Conservation (phyloP, 2,797 vertebrate species). For the Eulemur rubriventer region DNA sequence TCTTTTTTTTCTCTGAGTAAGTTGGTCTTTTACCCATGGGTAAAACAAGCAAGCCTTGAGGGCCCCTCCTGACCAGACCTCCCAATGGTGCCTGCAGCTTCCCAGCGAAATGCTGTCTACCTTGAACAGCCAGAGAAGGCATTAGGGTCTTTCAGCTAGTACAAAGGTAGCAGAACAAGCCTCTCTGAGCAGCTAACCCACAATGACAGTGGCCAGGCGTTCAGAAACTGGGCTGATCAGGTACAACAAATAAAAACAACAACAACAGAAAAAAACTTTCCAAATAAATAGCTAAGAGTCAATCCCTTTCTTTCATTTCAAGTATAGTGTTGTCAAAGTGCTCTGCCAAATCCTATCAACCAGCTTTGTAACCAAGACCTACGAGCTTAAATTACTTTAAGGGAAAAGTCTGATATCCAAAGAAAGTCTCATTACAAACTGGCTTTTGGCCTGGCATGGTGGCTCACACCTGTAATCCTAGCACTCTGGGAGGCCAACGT, state of each 20-base stretch:
- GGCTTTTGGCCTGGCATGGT: not conserved
- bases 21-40: not conserved
- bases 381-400: slow-evolving; percentile 20
- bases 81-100: not conserved
- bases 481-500: too few relatives aligned
- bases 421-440: slow-evolving; percentile 25
- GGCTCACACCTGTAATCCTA: too few relatives aligned
- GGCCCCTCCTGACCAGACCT: not conserved
- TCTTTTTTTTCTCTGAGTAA: not conserved
- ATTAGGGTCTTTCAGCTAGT: not conserved
- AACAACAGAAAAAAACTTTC: not conserved
- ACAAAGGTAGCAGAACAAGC: not conserved
- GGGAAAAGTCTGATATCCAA: not conserved
- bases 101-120: not conserved
- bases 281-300: not conserved
- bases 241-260: not conserved
- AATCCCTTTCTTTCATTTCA: slow-evolving; percentile 14
- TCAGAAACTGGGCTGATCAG: not conserved
- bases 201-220: not conserved
- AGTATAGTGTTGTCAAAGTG: not conserved
- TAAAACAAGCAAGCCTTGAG: not conserved
- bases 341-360: not conserved
- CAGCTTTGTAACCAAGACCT: not conserved
- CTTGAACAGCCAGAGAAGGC: not conserved
- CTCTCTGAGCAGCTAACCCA: not conserved